Conservation (phyloP, 1,140 invertebrate genomes). For the Drosophila kepulauana region DNA sequence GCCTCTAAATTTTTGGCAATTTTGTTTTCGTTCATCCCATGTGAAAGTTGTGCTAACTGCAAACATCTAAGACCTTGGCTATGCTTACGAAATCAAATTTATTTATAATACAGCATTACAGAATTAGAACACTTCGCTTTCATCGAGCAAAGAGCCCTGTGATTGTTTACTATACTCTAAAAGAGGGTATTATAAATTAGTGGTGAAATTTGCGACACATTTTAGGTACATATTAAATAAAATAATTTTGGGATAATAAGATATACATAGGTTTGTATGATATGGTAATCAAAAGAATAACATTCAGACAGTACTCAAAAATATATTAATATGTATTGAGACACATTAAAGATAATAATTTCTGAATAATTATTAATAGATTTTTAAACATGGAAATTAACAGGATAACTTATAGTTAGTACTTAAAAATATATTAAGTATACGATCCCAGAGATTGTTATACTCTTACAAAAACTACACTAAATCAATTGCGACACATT, state of each 20-base stretch:
- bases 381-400: too few relatives aligned
- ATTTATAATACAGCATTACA: constrained; percentile 37
- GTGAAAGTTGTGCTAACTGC: constrained; percentile 36
- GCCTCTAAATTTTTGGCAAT: constrained; percentile 21
- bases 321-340: too few relatives aligned
- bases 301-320: too few relatives aligned
- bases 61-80: constrained; percentile 33
- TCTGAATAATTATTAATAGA: neutral
- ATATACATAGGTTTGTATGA: too few relatives aligned
- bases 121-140: constrained; percentile 55
- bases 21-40: constrained; percentile 17
- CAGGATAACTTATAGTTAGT: too few relatives aligned
- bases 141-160: constrained; percentile 18
- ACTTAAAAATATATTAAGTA: too few relatives aligned
- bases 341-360: too few relatives aligned
- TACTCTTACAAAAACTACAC: too few relatives aligned
- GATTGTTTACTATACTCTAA: constrained; percentile 11
- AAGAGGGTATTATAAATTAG: neutral
- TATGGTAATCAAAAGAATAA: too few relatives aligned
- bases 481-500: too few relatives aligned
- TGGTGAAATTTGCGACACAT: neutral
- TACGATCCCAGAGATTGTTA: neutral
- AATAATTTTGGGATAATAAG: too few relatives aligned
- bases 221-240: too few relatives aligned
- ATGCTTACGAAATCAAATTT: constrained; percentile 36